A percentile compares a stretch with the other conserved stretches of the same genome.
phyloP scores from a whole-genome alignment of 2,888 invertebrate genomes.

The Caenorhabditis japonica region DNA sequence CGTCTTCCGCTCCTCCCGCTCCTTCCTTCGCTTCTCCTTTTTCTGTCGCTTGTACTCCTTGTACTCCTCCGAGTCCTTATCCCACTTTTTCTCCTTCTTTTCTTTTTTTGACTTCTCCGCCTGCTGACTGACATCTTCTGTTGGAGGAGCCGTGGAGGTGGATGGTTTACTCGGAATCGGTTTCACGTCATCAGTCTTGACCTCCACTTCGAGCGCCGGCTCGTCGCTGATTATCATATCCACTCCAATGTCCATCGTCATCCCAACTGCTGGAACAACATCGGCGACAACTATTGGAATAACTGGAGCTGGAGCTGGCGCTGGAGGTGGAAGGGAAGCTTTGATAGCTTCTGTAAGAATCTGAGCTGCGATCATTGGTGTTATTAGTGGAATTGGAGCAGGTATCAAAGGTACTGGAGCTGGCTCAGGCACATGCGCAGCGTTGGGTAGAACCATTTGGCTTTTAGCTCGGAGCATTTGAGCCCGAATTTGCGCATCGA shows the following conservation, averaged over 20 bases:
- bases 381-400: not conserved
- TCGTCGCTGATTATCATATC: constrained; percentile 9
- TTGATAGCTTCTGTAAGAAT: not conserved
- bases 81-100: constrained; percentile 32
- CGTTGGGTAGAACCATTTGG: constrained; percentile 29
- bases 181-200: constrained; percentile 6
- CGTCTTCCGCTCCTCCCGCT: constrained; percentile 25
- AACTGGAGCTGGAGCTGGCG: not conserved
- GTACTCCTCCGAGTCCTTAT: constrained; percentile 44
- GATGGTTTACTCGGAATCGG: not conserved
- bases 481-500: constrained; percentile 28
- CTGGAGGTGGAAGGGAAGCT: too few relatives aligned
- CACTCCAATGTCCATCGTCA: constrained; percentile 6
- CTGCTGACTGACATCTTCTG: not conserved
- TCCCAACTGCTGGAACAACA: constrained; percentile 21
- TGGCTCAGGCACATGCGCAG: too few relatives aligned
- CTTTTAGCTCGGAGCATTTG: constrained; percentile 20
- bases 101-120: constrained; percentile 6
- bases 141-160: not conserved
- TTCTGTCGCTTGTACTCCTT: constrained; percentile 44
- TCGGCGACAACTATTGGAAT: not conserved
- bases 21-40: constrained; percentile 29
- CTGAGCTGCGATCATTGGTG: not conserved
- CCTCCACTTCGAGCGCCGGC: constrained; percentile 29
- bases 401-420: not conserved